A percentile compares a stretch with the other conserved stretches of the same genome.
Conservation (phyloP, 64 coral and sea anemone genomes). For the Montipora efflorescens region DNA sequence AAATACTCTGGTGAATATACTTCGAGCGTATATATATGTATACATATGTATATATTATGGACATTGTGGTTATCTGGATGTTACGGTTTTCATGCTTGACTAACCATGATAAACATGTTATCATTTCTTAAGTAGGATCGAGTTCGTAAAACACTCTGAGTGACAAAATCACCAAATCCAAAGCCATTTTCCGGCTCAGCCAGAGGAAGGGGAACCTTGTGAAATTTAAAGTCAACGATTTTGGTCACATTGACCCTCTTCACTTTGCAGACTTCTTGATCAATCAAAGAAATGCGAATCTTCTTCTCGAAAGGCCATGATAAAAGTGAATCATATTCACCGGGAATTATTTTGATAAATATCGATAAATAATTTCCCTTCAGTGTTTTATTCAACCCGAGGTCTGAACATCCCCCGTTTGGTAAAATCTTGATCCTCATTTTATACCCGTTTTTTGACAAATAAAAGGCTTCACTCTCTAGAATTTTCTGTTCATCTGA, state of each 20-base stretch:
- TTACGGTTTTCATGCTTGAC: neutral
- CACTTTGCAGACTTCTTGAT: neutral
- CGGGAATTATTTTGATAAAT: slow-evolving; percentile 17
- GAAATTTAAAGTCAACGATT: neutral
- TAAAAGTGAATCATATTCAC: slow-evolving; percentile 47
- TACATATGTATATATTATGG: too few relatives aligned
- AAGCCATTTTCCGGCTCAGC: neutral
- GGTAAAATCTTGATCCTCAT: slow-evolving; percentile 6
- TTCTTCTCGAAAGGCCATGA: slow-evolving; percentile 39
- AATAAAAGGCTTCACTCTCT: slow-evolving; percentile 28
- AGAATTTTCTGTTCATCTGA: neutral
- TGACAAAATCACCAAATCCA: neutral
- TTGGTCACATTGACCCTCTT: neutral
- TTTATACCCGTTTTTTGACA: neutral
- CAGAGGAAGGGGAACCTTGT: neutral
- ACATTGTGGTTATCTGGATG: too few relatives aligned
- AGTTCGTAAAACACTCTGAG: neutral
- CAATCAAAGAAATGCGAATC: neutral
- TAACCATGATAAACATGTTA: slow-evolving; percentile 2
- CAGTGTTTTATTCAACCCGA: neutral
- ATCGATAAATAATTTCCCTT: neutral
- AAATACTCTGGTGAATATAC: too few relatives aligned
- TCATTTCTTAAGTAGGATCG: neutral
- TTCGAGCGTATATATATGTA: too few relatives aligned
- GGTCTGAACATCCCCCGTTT: neutral